Base-by-base conservation (phyloP, 1,140 invertebrate species). In the Theocolax elegans region DNA sequence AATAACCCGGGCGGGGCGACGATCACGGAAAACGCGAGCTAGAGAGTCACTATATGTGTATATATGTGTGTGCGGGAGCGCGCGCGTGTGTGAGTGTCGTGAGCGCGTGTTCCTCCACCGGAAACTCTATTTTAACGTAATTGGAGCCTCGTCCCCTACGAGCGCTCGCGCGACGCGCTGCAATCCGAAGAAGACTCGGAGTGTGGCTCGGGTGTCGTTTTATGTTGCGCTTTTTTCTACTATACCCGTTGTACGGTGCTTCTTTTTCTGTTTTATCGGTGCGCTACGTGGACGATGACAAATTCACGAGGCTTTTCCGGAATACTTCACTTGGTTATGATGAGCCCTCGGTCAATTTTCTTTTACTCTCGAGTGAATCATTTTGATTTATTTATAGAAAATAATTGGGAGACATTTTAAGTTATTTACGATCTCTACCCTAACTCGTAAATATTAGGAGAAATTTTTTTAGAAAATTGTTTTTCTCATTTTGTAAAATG, bases 41-140 rank as follows among this genome's bases (percentile, higher is more conserved):
- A n/a, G n/a, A n/a, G n/a, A n/a, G n/a, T n/a, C n/a, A n/a, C n/a
- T n/a, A n/a, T n/a, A n/a, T n/a, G n/a, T n/a, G n/a, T n/a, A n/a
- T n/a, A n/a, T n/a, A n/a, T n/a, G n/a, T n/a, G 46, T 10, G 46
- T 1, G 21, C 46, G 46, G 10, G 59, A 15, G 8, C 13, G 25
- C 19, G 59, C 17, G 59, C 29, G 44, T 19, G 27, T 1, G 35
- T n/a, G n/a, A n/a, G n/a, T n/a, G n/a, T n/a, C 38, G 44, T 19
- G 23, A 29, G 38, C n/a, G 23, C 21, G 65, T 19, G 65, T 19
- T 53, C 23, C 67, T 56, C 53, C 53, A 17, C 59, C 69, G 69
- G 69, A 71, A 71, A 60, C 62, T 71, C 69, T 71, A 71, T 71
- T 71, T 71, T 71, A 71, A 66, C 69, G 62, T 71, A 71, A 71